Evolutionary conservation across 2,113 vertebrate species (phyloP).

Genomic region (Rhegmatorhina hoffmannsi): DNA sequence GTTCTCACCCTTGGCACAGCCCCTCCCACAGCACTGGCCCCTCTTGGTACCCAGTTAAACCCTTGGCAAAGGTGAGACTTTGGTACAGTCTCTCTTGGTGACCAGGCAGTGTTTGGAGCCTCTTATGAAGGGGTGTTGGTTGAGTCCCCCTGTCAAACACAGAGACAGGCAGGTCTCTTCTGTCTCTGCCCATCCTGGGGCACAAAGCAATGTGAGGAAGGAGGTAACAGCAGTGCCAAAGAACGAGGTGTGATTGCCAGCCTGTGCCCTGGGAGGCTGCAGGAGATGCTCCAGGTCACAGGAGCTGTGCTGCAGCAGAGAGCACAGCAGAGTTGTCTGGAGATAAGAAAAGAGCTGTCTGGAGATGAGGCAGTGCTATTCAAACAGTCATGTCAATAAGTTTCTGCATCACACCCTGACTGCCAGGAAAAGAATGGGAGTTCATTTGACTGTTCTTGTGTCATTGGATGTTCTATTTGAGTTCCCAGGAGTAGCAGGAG

Average conservation of each 20-base stretch:
- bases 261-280: not conserved
- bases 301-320: not conserved
- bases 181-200: not conserved
- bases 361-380: accelerated
- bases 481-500: not conserved
- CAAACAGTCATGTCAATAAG: accelerated
- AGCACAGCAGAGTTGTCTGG: not conserved
- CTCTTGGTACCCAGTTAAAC: accelerated
- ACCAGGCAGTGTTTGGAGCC: no score
- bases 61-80: not conserved
- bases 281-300: accelerated
- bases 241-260: accelerated
- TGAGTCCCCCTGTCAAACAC: no score
- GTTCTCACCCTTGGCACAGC: not conserved
- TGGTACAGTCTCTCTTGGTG: not conserved
- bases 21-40: not conserved
- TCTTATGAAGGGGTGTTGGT: no score
- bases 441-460: not conserved
- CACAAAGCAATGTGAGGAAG: accelerated
- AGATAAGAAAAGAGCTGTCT: not conserved
- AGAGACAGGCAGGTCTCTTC: not conserved
- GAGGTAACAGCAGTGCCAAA: not conserved
- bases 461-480: accelerated
- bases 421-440: not conserved
- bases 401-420: accelerated